phyloP scores from a whole-genome alignment of 1,140 invertebrate species.

The Planococcus citri region DNA sequence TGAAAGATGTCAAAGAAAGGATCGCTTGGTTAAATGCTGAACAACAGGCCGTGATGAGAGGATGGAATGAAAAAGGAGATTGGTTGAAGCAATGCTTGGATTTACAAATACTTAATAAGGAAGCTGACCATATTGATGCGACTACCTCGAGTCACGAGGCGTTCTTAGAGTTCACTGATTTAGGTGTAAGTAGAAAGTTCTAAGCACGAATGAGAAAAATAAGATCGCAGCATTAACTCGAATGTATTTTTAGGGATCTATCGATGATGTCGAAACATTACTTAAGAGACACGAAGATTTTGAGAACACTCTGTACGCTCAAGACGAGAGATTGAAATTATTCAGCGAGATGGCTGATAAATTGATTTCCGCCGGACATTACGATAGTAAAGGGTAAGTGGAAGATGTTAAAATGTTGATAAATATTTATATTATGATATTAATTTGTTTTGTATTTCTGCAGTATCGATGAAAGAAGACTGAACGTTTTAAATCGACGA shows the following conservation, averaged over 20 bases:
- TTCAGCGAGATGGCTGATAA: conserved; percentile 78
- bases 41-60: conserved; percentile 56
- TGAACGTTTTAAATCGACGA: conserved; percentile 59
- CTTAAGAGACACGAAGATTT: conserved; percentile 90
- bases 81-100: conserved; percentile 75
- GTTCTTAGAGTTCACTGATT: conserved; percentile 76
- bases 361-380: conserved; percentile 70
- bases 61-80: conserved; percentile 69
- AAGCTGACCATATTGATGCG: conserved; percentile 94
- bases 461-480: conserved; percentile 55
- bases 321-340: conserved; percentile 78
- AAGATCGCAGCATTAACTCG: neutral
- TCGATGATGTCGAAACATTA: conserved; percentile 89
- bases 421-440: neutral
- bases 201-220: conserved; percentile 12
- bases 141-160: conserved; percentile 86
- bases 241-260: conserved; percentile 49
- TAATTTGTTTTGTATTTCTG: neutral
- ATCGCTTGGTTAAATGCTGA: conserved; percentile 62
- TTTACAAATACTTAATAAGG: conserved; percentile 81
- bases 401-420: neutral
- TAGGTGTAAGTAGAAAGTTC: conserved; percentile 54
- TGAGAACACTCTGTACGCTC: conserved; percentile 80
- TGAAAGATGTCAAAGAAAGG: conserved; percentile 55
- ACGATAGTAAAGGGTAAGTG: conserved; percentile 68